These are phyloP conservation scores for Puntigrus tetrazona DNA, from an alignment of 2,113 vertebrate species.

Conservation along the genomic window DNA sequence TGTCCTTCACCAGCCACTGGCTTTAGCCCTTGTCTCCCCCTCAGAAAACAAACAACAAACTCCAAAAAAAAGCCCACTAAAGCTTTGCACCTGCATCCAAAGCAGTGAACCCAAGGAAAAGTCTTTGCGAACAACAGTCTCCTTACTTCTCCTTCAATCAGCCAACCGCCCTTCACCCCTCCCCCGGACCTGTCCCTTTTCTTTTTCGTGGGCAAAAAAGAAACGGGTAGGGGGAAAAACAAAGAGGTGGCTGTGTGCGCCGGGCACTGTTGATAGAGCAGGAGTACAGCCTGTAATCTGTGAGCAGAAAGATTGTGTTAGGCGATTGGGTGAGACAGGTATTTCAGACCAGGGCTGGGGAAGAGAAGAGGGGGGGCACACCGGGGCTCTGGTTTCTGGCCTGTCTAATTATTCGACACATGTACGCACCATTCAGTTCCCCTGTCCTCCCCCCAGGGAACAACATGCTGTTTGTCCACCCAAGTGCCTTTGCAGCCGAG, in stretches of 20 bases:
- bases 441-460: constrained; percentile 63
- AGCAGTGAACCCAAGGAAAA: constrained; percentile 45
- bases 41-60: constrained; percentile 56
- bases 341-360: constrained; percentile 63
- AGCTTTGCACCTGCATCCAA: constrained; percentile 60
- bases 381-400: constrained; percentile 34
- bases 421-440: constrained; percentile 70
- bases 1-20: constrained; percentile 50
- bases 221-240: constrained; percentile 31
- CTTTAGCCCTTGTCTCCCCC: constrained; percentile 42
- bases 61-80: constrained; percentile 51
- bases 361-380: constrained; percentile 48
- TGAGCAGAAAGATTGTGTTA: constrained; percentile 49
- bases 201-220: constrained; percentile 16
- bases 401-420: constrained; percentile 76
- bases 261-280: constrained; percentile 52
- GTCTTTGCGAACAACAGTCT: constrained; percentile 49
- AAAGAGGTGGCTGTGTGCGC: constrained; percentile 55
- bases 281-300: constrained; percentile 48
- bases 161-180: constrained; percentile 24
- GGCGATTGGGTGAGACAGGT: constrained; percentile 67
- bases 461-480: constrained; percentile 75
- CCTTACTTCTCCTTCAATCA: constrained; percentile 38
- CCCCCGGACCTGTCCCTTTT: constrained; percentile 26
- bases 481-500: constrained; percentile 65